A percentile compares a stretch with the other conserved stretches of the same genome.
Conservation (phyloP, 1,140 invertebrate genomes). For the Asobara japonica region DNA sequence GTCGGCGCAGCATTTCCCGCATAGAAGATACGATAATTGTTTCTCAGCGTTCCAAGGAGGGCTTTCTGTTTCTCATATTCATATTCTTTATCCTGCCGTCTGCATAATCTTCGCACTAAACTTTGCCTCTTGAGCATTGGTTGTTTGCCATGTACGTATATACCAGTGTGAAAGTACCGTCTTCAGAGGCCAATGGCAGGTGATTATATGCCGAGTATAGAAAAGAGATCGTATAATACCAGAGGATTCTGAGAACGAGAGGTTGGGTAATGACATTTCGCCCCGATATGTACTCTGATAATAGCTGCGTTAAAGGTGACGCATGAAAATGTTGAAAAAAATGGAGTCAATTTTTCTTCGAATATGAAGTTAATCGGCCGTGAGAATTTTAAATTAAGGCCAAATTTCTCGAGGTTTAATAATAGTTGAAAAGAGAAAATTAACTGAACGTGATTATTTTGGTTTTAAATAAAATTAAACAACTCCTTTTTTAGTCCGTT, state of each 20-base stretch:
- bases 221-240: conserved; percentile 5
- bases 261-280: conserved; percentile 28
- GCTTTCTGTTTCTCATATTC: too few relatives aligned
- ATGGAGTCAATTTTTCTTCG: conserved; percentile 21
- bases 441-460: too few relatives aligned
- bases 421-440: too few relatives aligned
- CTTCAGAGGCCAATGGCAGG: conserved; percentile 4
- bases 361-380: too few relatives aligned
- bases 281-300: conserved; percentile 8
- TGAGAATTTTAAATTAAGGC: conserved; percentile 42
- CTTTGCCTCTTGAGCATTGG: not conserved
- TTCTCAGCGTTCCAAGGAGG: too few relatives aligned
- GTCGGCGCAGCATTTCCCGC: too few relatives aligned
- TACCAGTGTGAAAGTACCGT: conserved; percentile 1
- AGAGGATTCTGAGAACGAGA: conserved; percentile 32
- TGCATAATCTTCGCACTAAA: conserved; percentile 11
- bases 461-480: too few relatives aligned
- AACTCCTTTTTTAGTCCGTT: too few relatives aligned
- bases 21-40: too few relatives aligned
- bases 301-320: not conserved
- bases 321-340: not conserved
- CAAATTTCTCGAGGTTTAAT: too few relatives aligned
- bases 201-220: conserved; percentile 11
- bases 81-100: not conserved
- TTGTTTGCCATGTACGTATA: not conserved